Evolutionary conservation across 2,797 vertebrate species (phyloP).

Genomic region (Rhincodon typus): DNA sequence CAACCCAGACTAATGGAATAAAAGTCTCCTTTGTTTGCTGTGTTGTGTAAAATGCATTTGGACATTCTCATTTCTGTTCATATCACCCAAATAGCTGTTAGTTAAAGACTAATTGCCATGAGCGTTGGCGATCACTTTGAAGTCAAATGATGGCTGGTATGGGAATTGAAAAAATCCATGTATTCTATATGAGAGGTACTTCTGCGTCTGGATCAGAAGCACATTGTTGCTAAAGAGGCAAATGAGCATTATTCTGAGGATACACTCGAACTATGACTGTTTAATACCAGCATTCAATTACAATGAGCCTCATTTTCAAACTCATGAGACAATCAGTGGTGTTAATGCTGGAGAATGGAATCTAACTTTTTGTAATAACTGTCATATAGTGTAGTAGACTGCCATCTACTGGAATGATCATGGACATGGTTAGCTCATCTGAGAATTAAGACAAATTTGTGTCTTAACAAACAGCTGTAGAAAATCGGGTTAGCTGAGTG

Average conservation of each 20-base stretch:
- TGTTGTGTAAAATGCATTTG: neutral
- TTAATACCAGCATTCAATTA: neutral
- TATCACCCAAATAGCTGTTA: neutral
- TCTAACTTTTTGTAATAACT: neutral
- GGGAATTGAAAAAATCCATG: neutral
- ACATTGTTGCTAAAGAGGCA: neutral
- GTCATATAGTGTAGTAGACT: neutral
- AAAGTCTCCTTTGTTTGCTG: neutral
- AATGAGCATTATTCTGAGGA: neutral
- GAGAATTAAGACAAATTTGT: neutral
- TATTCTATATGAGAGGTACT: neutral
- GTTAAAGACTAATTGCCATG: neutral
- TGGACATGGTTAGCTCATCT: neutral
- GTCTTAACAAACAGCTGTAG: neutral
- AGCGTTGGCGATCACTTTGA: neutral
- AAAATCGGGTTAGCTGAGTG: neutral
- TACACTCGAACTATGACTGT: neutral
- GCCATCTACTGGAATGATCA: constrained; percentile 4
- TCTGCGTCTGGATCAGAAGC: neutral
- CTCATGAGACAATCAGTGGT: neutral
- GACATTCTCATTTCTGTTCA: neutral
- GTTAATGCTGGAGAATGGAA: neutral
- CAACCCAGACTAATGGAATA: neutral
- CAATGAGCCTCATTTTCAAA: neutral
- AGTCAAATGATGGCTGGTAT: neutral